Conservation (phyloP, 2,888 invertebrate genomes). For the Noctua comes region DNA sequence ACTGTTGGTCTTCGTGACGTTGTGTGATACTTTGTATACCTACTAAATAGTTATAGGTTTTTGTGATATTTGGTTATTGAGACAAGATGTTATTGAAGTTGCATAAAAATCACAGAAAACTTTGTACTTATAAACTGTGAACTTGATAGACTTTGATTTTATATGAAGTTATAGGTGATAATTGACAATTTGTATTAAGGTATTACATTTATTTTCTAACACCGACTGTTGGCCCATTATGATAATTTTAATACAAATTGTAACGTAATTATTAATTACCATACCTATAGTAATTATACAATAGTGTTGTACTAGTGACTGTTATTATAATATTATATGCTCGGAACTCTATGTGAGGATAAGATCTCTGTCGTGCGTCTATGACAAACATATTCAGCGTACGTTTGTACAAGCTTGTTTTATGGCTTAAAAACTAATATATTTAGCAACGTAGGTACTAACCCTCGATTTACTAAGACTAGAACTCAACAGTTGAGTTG, state of each 20-base stretch:
- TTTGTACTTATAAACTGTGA: conserved; percentile 21
- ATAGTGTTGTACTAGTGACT: conserved; percentile 38
- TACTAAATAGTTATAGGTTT: conserved; percentile 28
- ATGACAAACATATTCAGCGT: conserved; percentile 33
- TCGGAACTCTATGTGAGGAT: conserved; percentile 11
- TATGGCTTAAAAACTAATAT: conserved; percentile 1
- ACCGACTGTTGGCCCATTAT: conserved; percentile 13
- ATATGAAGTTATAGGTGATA: neutral
- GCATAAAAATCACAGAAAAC: conserved; percentile 25
- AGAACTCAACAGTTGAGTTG: neutral
- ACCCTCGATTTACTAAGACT: neutral
- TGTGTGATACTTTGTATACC: conserved; percentile 41
- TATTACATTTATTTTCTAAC: conserved; percentile 27
- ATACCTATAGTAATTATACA: conserved; percentile 22
- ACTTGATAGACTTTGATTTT: conserved; percentile 20
- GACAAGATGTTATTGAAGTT: conserved; percentile 24
- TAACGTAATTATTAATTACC: conserved; percentile 30
- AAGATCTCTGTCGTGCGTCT: conserved; percentile 14
- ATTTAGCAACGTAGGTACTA: neutral
- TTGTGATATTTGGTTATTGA: conserved; percentile 59
- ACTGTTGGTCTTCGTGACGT: neutral
- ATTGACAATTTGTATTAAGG: neutral
- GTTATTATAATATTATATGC: conserved; percentile 19
- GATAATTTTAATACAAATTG: conserved; percentile 20
- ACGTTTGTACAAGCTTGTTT: neutral